Evolutionary conservation across 2,888 invertebrate genomes (phyloP), one percentile per base, ranked within the genome.

Genomic region (Cerastis rubricosa): DNA sequence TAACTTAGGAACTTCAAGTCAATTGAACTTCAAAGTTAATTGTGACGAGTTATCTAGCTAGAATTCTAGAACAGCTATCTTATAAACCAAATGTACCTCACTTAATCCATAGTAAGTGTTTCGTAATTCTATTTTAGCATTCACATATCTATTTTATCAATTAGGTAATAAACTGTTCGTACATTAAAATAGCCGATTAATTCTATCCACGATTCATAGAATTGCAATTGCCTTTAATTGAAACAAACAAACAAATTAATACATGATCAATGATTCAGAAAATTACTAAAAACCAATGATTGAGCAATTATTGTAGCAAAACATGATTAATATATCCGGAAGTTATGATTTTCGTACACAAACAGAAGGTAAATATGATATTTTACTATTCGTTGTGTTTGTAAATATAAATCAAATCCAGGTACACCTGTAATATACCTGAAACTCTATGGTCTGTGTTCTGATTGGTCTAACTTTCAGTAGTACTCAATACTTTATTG

Each of bases 221-320:
- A 40, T 65, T 29, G 4, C 51, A 63, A 73, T 74, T 54, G 43
- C 9, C 29, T 35, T 11, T 47, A n/a, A 14, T 43, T 82, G 25
- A 49, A 84, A 81, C 47, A 73, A 77, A 75, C 63, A 70, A 45
- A n/a, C 47, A 67, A 73, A 73, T 78, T 65, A 76, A 71, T 64
- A 17, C 3, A n/a, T 54, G 51, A 70, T 76, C 63, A 78, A 47
- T 76, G 70, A 78, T 78, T 78, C 47, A 19, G 51, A 51, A 75
- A 77, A 78, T 75, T 61, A 85, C 61, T 68, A 19, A 47, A 64
- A 66, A n/a, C 59, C 45, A 67, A 61, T 76, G 57, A 76, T 70
- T 76, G 78, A 80, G 57, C 83, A 83, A 83, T 83, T 80, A 85
- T 72, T 73, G 45, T 57, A 70, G 35, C 59, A 71, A 69, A 75